These are phyloP conservation scores for Chelmon rostratus DNA, from an alignment of 2,797 vertebrate genomes.

Conservation along the genomic window DNA sequence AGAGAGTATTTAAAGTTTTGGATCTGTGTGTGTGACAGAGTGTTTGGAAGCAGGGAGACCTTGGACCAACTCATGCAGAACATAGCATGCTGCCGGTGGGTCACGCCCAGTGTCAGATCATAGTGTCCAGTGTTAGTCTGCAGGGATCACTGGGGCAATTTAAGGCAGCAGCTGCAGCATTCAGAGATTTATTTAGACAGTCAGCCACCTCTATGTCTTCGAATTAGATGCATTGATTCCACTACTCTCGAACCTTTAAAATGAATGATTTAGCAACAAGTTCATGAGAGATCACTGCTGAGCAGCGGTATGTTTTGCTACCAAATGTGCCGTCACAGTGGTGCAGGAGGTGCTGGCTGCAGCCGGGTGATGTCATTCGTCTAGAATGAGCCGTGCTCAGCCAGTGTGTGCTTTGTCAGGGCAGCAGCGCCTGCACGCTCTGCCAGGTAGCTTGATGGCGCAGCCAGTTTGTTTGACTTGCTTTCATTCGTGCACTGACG, in stretches of 20 bases:
- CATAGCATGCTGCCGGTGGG: slow-evolving; percentile 63
- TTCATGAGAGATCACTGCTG: neutral
- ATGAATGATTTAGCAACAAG: neutral
- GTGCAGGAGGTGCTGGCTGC: slow-evolving; percentile 55
- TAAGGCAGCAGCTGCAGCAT: slow-evolving; percentile 70
- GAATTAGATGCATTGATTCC: neutral
- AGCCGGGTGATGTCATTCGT: slow-evolving; percentile 79
- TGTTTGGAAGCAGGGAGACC: slow-evolving; percentile 70
- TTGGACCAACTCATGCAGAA: slow-evolving; percentile 71
- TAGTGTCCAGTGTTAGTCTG: slow-evolving; percentile 58
- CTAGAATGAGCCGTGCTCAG: slow-evolving; percentile 69
- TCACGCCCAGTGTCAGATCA: slow-evolving; percentile 77
- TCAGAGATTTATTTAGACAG: slow-evolving; percentile 49
- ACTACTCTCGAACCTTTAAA: neutral
- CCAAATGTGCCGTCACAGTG: slow-evolving; percentile 44
- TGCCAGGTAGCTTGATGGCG: slow-evolving; percentile 73
- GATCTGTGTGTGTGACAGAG: slow-evolving; percentile 29
- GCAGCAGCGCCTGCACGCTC: slow-evolving; percentile 44
- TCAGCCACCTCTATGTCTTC: neutral
- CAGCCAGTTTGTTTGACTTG: slow-evolving; percentile 77
- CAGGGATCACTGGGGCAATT: slow-evolving; percentile 65
- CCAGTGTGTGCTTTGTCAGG: slow-evolving; percentile 77
- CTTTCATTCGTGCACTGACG: slow-evolving; percentile 73
- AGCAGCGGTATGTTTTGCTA: slow-evolving; percentile 29
- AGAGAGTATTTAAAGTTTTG: slow-evolving; percentile 83